Percentiles rank a stretch among this genome's conserved stretches.
Evolutionary conservation across 2,113 vertebrate genomes (phyloP).

Genomic region (Cyanoderma ruficeps): DNA sequence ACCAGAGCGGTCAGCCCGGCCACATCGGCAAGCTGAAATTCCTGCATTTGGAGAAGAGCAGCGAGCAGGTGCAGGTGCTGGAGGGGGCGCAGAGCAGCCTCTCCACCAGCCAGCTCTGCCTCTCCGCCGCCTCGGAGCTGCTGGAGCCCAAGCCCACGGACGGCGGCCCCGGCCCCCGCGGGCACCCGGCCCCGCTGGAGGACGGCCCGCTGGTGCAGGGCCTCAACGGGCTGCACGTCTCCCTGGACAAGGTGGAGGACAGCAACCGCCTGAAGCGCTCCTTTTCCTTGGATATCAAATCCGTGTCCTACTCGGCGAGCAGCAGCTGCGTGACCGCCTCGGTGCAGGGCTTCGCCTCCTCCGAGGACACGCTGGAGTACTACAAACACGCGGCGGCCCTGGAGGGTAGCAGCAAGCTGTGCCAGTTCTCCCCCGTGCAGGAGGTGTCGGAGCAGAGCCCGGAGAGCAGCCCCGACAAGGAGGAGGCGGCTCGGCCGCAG

Average conservation of each 20-base stretch:
- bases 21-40: slow-evolving; percentile 73
- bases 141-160: slow-evolving; percentile 45
- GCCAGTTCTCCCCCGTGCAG: slow-evolving; percentile 92
- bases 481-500: slow-evolving; percentile 63
- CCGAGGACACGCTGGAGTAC: slow-evolving; percentile 76
- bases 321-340: slow-evolving; percentile 9
- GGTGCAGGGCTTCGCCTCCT: slow-evolving; percentile 65
- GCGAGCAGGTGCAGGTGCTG: neutral
- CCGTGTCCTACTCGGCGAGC: slow-evolving; percentile 69
- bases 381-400: slow-evolving; percentile 78
- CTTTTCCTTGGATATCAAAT: slow-evolving; percentile 93
- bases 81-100: slow-evolving; percentile 38
- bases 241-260: slow-evolving; percentile 81
- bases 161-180: neutral
- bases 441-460: slow-evolving; percentile 92
- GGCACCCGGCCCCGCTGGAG: slow-evolving; percentile 25
- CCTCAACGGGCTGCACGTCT: slow-evolving; percentile 80
- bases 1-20: slow-evolving; percentile 48
- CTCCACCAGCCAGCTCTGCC: slow-evolving; percentile 8
- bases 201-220: slow-evolving; percentile 78
- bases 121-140: slow-evolving; percentile 36
- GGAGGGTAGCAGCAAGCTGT: slow-evolving; percentile 80
- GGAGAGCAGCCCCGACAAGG: slow-evolving; percentile 83
- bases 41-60: slow-evolving; percentile 71
- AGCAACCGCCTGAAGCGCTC: slow-evolving; percentile 87